phyloP scores from a whole-genome alignment of 1,140 invertebrate species.

The Leptinotarsa lineolata region DNA sequence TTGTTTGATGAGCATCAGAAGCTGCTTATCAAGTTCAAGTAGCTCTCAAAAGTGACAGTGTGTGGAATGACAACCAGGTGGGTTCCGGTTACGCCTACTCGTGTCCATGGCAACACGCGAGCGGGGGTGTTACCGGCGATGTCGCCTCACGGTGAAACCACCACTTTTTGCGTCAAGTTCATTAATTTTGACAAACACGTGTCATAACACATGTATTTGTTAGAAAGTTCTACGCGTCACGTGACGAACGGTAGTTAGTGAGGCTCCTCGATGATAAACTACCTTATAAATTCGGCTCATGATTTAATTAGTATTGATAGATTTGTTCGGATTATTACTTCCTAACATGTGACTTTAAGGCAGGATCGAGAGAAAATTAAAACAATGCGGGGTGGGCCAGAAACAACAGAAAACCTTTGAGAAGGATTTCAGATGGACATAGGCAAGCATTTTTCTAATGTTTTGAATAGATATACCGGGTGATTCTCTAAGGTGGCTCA shows the following conservation, averaged over 20 bases:
- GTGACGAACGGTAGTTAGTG: slow-evolving; percentile 27
- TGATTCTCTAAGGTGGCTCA: no score
- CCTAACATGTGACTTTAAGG: slow-evolving; percentile 29
- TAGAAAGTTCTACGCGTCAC: slow-evolving; percentile 15
- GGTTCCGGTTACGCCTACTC: slow-evolving; percentile 43
- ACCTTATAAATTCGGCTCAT: slow-evolving; percentile 19
- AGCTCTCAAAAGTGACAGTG: slow-evolving; percentile 35
- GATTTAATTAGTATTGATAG: slow-evolving; percentile 34
- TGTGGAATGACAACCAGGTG: slow-evolving; percentile 50
- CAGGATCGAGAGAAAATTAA: slow-evolving; percentile 18
- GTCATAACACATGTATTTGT: slow-evolving; percentile 51
- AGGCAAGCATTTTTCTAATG: no score
- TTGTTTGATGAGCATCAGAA: neutral
- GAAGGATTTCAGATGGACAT: no score
- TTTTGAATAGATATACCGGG: no score
- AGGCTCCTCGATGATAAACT: slow-evolving; percentile 21
- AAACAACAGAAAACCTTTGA: no score
- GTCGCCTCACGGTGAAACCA: slow-evolving; percentile 42
- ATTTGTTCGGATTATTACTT: slow-evolving; percentile 26
- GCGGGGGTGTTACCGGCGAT: slow-evolving; percentile 46
- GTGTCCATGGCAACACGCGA: slow-evolving; percentile 49
- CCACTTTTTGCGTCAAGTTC: slow-evolving; percentile 51
- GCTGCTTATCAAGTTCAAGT: neutral
- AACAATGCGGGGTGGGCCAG: slow-evolving; percentile 4
- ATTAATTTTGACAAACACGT: slow-evolving; percentile 54